Evolutionary conservation across 2,113 vertebrate genomes (phyloP).

Genomic region (Prunella fulvescens): DNA sequence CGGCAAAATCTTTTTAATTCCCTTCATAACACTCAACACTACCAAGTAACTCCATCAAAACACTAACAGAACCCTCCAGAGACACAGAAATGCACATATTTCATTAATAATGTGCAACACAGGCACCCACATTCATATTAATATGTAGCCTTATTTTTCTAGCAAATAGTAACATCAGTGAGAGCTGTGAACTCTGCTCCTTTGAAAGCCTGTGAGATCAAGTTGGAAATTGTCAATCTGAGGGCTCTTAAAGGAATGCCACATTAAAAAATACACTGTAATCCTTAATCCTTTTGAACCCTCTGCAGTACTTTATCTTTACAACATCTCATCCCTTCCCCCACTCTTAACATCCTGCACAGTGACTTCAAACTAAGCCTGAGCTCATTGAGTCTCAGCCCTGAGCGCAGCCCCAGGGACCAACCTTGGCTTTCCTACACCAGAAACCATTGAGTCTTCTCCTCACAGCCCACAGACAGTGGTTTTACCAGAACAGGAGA

Average conservation of each 20-base stretch:
- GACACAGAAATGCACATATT: not conserved
- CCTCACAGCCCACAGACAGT: not conserved
- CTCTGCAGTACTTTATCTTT: not conserved
- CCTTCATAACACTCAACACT: not conserved
- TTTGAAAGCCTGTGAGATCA: not conserved
- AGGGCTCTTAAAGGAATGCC: not conserved
- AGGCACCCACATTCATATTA: not conserved
- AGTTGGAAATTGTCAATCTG: not conserved
- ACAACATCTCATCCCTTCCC: not conserved
- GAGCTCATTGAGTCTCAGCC: not conserved
- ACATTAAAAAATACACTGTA: not conserved
- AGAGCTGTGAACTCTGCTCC: not conserved
- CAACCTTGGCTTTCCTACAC: not conserved
- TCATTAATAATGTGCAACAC: not conserved
- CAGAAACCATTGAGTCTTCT: not conserved
- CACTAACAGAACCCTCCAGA: not conserved
- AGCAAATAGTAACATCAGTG: not conserved
- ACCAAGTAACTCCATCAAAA: slow-evolving; percentile 9
- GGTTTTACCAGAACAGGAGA: not conserved
- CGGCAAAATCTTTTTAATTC: slow-evolving; percentile 1
- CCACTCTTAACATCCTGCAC: not conserved
- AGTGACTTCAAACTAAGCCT: not conserved
- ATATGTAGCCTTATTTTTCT: not conserved
- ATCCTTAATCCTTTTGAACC: not conserved
- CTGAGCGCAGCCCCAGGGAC: not conserved